Conservation (phyloP, 2,888 invertebrate species). For the Heterodera filipjevi region DNA sequence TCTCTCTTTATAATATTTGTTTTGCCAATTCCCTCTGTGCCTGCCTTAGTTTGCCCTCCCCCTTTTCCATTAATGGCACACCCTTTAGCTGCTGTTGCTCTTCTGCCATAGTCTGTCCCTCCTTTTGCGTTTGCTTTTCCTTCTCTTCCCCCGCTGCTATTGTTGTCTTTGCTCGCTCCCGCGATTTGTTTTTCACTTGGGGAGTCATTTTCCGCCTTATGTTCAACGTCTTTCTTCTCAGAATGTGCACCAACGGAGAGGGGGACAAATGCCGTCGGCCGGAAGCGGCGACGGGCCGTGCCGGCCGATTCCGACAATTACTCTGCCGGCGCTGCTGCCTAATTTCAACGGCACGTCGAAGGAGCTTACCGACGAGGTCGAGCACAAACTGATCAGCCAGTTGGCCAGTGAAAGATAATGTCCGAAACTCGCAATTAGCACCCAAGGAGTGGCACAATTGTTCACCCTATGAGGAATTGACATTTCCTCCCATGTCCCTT, state of each 20-base stretch:
- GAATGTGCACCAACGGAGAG: background rate
- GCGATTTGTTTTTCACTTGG: background rate
- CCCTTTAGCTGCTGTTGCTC: background rate
- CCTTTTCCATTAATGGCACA: background rate
- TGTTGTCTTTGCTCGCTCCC: background rate
- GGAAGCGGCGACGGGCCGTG: background rate
- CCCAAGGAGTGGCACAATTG: conserved; percentile 14
- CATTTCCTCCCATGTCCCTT: background rate
- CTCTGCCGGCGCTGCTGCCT: too few species aligned
- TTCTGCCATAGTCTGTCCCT: too few species aligned
- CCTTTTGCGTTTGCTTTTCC: background rate
- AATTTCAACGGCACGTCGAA: background rate
- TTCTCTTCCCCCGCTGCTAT: background rate
- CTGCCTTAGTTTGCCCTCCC: too few species aligned
- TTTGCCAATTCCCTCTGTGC: too few species aligned
- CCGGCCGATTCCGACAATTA: background rate
- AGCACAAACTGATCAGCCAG: conserved; percentile 14
- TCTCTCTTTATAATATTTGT: too few species aligned
- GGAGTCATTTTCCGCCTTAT: background rate
- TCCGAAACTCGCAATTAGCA: conserved; percentile 37
- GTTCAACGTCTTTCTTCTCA: background rate
- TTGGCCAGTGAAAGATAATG: conserved; percentile 30
- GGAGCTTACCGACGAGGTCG: conserved; percentile 16
- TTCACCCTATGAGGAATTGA: background rate
- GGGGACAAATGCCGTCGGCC: background rate